Conservation (phyloP, 2,113 vertebrate genomes). For the Kryptolebias marmoratus region DNA sequence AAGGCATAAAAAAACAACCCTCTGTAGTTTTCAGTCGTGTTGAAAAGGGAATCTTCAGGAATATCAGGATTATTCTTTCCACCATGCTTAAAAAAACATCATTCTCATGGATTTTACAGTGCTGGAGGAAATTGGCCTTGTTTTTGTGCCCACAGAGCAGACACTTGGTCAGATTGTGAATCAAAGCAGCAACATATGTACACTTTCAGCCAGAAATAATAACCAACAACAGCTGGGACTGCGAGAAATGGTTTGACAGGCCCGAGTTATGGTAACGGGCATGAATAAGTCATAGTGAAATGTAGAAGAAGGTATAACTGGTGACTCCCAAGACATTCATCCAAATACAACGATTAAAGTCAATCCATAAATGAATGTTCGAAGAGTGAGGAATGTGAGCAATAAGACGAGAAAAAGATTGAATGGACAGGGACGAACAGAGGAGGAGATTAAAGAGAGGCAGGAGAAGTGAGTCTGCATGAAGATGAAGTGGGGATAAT, state of each 20-base stretch:
- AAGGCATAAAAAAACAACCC: too few species aligned
- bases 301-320: conserved; percentile 20
- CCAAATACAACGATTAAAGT: conserved; percentile 43
- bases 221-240: not conserved
- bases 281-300: conserved; percentile 43
- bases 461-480: not conserved
- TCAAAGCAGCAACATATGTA: not conserved
- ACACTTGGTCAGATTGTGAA: not conserved
- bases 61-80: not conserved
- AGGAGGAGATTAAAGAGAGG: conserved; percentile 3
- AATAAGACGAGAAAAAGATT: conserved; percentile 29
- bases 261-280: conserved; percentile 13
- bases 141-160: not conserved
- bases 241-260: conserved; percentile 16
- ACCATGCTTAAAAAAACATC: not conserved
- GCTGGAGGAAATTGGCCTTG: not conserved
- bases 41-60: too few species aligned
- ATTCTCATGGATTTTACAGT: not conserved
- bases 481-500: conserved; percentile 35
- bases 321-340: conserved; percentile 18
- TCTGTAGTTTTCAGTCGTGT: too few species aligned
- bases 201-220: not conserved
- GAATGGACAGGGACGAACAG: conserved; percentile 6
- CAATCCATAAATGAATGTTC: conserved; percentile 23
- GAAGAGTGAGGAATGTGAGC: conserved; percentile 47